Base-by-base conservation (phyloP, 2,888 invertebrate species). In the Mycalesis mineus region DNA sequence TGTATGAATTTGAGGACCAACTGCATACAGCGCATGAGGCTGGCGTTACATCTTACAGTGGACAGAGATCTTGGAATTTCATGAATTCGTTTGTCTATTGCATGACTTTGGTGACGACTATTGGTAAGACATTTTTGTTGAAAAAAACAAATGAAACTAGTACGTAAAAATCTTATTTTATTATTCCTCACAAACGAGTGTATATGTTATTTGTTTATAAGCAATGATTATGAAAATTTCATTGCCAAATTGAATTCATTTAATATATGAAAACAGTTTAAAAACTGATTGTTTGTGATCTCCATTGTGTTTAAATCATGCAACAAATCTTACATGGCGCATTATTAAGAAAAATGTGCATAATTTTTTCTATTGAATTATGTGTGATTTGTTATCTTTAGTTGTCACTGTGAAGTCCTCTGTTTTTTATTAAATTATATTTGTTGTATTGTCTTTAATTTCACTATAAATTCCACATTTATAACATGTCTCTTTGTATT, bases 31-130 rank as follows among this genome's bases (percentile, higher is more conserved):
- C 97, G 0, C 95, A 95, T 71, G 96, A 96, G 75, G 94, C 95
- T 17, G 97, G 96, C 0, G 92, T 97, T 60, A 95, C 94, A 22
- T 93, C 95, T 0, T 96, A 95, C 75, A 95, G 96, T 63, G 96
- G 96, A 1, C 94, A 95, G 74, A 93, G 93, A 74, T 94, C 95
- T 15, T 97, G 97, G 96, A 96, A 94, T 72, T 97, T 97, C 78
- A 91, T 96, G 79, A 97, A 97, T 78, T 94, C 95, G 15, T 93
- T 97, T 66, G 92, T 96, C 60, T 97, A 95, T 85, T 95, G 95
- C 77, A 88, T 97, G 84, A 96, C 96, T 66, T 92, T 97, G 71
- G 91, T 97, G 72, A 95, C 97, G 53, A 97, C 96, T 47, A 96
- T 97, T 86, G 97, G 97, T 96, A 93, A 93, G 93, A 74, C 55